Percentiles rank a stretch among this genome's conserved stretches.
These are phyloP conservation scores for Carabus problematicus DNA, from an alignment of 2,888 invertebrate species.

Conservation along the genomic window DNA sequence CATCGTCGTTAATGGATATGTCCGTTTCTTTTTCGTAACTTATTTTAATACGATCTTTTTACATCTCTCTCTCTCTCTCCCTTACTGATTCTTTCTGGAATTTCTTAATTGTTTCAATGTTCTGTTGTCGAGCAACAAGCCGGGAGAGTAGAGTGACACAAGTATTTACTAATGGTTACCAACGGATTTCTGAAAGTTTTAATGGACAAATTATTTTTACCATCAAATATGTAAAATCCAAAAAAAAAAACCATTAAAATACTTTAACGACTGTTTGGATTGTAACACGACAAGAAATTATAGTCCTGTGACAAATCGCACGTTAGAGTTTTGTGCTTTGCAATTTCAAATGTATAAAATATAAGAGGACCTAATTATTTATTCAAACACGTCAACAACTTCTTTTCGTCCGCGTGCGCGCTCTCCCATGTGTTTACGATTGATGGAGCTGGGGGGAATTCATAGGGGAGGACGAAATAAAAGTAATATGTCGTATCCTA, in stretches of 20 bases:
- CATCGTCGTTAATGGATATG: constrained; percentile 10
- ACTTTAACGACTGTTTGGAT: background rate
- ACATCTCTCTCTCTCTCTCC: background rate
- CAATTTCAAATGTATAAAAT: constrained; percentile 22
- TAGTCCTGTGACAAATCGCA: background rate
- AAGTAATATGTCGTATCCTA: constrained; percentile 40
- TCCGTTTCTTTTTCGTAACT: constrained; percentile 6
- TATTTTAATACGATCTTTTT: constrained; percentile 2
- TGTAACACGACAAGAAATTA: background rate
- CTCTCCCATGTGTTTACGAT: constrained; percentile 21
- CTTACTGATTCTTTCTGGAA: constrained; percentile 4
- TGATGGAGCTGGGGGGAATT: constrained; percentile 38
- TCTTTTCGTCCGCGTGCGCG: constrained; percentile 1
- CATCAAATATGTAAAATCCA: background rate
- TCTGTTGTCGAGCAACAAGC: constrained; percentile 2
- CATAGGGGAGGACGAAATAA: constrained; percentile 29
- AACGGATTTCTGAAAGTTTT: too few species aligned
- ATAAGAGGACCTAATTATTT: constrained; percentile 26
- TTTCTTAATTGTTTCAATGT: constrained; percentile 2
- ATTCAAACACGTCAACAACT: constrained; percentile 35
- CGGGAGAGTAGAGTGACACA: too few species aligned
- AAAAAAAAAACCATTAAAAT: background rate
- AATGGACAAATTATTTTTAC: too few species aligned
- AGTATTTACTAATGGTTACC: too few species aligned
- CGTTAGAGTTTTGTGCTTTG: background rate